phyloP scores from a whole-genome alignment of 2,113 vertebrate species.

The Tachysurus fulvidraco region DNA sequence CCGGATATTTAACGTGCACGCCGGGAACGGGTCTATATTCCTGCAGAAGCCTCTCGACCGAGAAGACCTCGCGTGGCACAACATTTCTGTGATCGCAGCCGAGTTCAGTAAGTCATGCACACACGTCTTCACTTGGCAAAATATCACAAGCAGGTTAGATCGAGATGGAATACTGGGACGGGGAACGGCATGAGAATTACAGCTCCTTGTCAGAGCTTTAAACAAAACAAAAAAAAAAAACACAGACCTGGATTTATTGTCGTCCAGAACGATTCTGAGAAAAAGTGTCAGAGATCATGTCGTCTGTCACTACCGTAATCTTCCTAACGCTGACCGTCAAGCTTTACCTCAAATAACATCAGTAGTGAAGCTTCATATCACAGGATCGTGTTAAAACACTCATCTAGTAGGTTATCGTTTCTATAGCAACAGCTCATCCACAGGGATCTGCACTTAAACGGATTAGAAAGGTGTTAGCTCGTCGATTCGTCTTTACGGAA shows the following conservation, averaged over 20 bases:
- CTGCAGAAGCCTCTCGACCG: slow-evolving; percentile 86
- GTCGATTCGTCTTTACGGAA: not conserved
- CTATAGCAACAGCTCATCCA: not conserved
- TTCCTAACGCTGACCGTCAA: not conserved
- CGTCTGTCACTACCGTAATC: not conserved
- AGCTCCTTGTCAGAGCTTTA: not conserved
- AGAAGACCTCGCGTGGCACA: slow-evolving; percentile 89
- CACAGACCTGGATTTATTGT: not conserved
- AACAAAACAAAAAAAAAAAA: not conserved
- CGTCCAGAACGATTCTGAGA: not conserved
- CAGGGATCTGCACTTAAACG: no score
- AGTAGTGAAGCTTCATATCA: not conserved
- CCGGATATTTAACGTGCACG: slow-evolving; percentile 86
- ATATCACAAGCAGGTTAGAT: not conserved
- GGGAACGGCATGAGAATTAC: no score
- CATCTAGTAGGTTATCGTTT: not conserved
- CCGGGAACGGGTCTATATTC: slow-evolving; percentile 89
- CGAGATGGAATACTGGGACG: not conserved
- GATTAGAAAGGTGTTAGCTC: not conserved
- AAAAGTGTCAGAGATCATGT: not conserved
- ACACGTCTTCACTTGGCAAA: slow-evolving; percentile 4
- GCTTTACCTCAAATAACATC: not conserved
- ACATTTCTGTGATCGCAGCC: slow-evolving; percentile 88
- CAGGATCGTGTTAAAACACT: no score
- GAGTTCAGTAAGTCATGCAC: slow-evolving; percentile 86